Base-by-base conservation (phyloP, 2,797 vertebrate genomes). In the Hyperoplus immaculatus region DNA sequence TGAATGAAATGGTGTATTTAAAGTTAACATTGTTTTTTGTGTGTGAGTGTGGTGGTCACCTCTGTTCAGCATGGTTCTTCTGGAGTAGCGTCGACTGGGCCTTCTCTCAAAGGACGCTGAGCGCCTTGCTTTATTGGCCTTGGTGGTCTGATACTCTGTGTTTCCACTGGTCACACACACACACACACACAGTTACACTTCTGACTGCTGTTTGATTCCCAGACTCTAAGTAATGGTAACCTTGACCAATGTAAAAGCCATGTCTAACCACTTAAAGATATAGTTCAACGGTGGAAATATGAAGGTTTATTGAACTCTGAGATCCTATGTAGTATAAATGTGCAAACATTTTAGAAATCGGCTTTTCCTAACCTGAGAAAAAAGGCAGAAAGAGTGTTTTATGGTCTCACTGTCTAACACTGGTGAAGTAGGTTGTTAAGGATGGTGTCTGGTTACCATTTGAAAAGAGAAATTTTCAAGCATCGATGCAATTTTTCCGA, bases 81-180 rank as follows among this genome's bases (percentile, higher is more conserved):
- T 96, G 64, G 98, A 99, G 65, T 99, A 99, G 55, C 98, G 96
- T 67, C 97, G 97, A 90, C 98, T 99, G 47, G 98, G 98, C 47
- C 98, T 95, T 78, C 98, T 97, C 93, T 99, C 98, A 87, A 99
- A 99, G 5, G 98, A 98, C 47, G 98, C 84, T 0, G 97, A 98
- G 8, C 98, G 93, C 80, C 98, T 95, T 36, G 98, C 96, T 95
- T 99, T 99, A 75, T 95, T 99, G 41, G 95, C 95, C 91, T 99
- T 99, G 58, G 98, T 99, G 41, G 98, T 99, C 94, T 99, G 98
- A 87, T 99, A 99, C 65, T 99, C 98, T 0, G 98, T 99, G 93
- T 99, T 99, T 62, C 98, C 98, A 89, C 98, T 99, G 92, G 42
- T 53, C 38, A 71, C 21, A 75, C 6, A 75, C 1, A 12, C 15